Evolutionary conservation across 2,888 invertebrate genomes (phyloP).

Genomic region (Doris montereyensis): DNA sequence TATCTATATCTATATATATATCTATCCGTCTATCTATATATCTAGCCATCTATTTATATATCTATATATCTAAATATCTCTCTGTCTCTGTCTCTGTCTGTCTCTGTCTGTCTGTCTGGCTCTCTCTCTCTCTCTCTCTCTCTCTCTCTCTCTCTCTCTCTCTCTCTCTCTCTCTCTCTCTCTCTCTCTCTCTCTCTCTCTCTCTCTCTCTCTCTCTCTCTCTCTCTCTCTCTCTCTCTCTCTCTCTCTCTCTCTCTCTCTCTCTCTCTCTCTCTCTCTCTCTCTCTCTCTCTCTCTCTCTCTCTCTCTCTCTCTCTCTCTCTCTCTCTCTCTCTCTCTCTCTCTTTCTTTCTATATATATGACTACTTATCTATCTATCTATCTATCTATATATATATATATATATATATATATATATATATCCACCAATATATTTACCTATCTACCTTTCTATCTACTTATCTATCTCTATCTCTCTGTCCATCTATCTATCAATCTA

Average conservation of each 20-base stretch:
- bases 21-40: not conserved
- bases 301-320: not conserved
- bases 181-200: not conserved
- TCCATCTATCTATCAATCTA: not conserved
- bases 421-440: not conserved
- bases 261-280: too few species aligned
- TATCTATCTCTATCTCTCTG: not conserved
- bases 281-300: not conserved
- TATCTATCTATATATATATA: not conserved
- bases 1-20: too few species aligned
- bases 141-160: not conserved
- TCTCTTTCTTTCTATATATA: not conserved
- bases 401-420: not conserved
- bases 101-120: too few species aligned
- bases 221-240: not conserved
- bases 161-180: not conserved
- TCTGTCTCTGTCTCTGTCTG: not conserved
- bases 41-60: not conserved
- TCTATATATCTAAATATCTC: not conserved
- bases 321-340: not conserved
- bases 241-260: not conserved
- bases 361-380: not conserved
- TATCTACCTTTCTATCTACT: too few species aligned
- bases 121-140: not conserved
- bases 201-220: not conserved